Base-by-base conservation (phyloP, 1,140 invertebrate species). In the Chlorops oryzae region DNA sequence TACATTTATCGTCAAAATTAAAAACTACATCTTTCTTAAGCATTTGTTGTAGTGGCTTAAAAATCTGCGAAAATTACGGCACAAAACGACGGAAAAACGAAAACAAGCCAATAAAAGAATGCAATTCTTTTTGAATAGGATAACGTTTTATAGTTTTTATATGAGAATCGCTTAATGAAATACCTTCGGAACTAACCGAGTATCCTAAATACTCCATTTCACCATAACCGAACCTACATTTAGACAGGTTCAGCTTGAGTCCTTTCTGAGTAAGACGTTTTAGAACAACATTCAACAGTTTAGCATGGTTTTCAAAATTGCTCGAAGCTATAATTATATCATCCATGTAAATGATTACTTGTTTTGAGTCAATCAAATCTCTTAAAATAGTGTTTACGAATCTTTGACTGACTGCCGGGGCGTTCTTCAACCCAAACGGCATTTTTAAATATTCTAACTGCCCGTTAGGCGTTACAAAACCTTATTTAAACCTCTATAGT, bases 401-500 rank as follows among this genome's bases (percentile, higher is more conserved):
- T 22, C 40, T 42, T 15, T 42, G 40, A 22, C 20, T 21, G 7
- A 42, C 40, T 5, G 7, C 5, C 20, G 40, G 27, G 40, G 34
- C n/a, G n/a, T n/a, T n/a, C n/a, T n/a, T n/a, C n/a, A n/a, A n/a
- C n/a, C n/a, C n/a, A n/a, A n/a, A n/a, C 34, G 12, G 12, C 9
- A 54, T 47, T 24, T 21, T 51, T 2, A 47, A 21, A 27, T 47
- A 42, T 18, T 42, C 27, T 22, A 12, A 44, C 15, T 54, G 48
- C 17, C 27, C 24, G 17, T 25, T 20, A 22, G 37, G n/a, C n/a
- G n/a, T n/a, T n/a, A n/a, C n/a, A n/a, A n/a, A n/a, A n/a, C n/a
- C n/a, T n/a, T n/a, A n/a, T 48, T 52, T 5, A 50, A 12, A 3
- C 44, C 44, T 25, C 53, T 21, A 13, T 47, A 52, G 27, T 52